Conservation (phyloP, 2,797 vertebrate species). For the Takifugu rubripes region DNA sequence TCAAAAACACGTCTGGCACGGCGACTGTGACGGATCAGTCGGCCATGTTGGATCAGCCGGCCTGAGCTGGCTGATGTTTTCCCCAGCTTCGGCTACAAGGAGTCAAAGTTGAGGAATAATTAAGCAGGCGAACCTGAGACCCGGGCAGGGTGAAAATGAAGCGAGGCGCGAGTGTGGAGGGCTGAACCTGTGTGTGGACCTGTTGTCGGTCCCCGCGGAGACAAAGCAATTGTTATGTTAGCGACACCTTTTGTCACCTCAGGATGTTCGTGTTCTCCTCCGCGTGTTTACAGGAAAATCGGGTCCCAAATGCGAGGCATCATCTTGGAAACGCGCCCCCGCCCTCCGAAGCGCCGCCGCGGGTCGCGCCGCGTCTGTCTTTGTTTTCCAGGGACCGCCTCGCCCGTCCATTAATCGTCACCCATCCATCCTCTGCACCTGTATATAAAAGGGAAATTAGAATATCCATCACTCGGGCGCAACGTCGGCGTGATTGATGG, state of each 20-base stretch:
- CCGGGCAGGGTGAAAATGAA: conserved; percentile 70
- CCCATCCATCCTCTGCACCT: conserved; percentile 70
- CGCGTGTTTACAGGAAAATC: conserved; percentile 53
- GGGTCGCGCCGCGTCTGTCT: conserved; percentile 41
- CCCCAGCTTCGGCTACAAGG: conserved; percentile 17
- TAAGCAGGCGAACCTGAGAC: conserved; percentile 61
- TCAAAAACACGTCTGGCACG: conserved; percentile 53
- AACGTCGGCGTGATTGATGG: conserved; percentile 74
- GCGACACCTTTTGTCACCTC: conserved; percentile 67
- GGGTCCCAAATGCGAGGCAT: conserved; percentile 47
- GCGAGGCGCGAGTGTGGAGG: conserved; percentile 48
- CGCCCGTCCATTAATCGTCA: conserved; percentile 70
- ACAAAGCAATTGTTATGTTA: conserved; percentile 62
- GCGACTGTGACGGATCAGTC: conserved; percentile 43
- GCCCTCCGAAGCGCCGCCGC: conserved; percentile 26
- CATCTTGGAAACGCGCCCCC: conserved; percentile 25
- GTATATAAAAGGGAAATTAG: conserved; percentile 76
- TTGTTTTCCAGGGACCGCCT: conserved; percentile 65
- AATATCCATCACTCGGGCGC: conserved; percentile 73
- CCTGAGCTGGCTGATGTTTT: conserved; percentile 37
- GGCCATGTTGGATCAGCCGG: conserved; percentile 24
- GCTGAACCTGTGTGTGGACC: conserved; percentile 11
- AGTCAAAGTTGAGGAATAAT: conserved; percentile 58
- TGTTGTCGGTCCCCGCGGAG: conserved; percentile 54
- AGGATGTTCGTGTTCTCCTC: conserved; percentile 38